Conservation (phyloP, 2,113 vertebrate species). For the Harpagus bidentatus region DNA sequence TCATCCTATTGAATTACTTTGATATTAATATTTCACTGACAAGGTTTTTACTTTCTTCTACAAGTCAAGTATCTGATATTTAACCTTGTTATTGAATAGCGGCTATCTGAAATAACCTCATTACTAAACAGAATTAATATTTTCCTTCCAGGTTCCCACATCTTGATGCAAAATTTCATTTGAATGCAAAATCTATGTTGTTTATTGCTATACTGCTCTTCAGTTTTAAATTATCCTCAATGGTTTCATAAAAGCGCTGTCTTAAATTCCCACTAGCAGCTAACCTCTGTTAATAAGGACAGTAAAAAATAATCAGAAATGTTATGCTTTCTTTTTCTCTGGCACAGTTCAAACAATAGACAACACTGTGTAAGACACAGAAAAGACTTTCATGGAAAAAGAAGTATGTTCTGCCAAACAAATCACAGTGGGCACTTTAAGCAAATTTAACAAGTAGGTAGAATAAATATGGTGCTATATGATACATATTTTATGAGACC, state of each 20-base stretch:
- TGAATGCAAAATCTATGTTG: not conserved
- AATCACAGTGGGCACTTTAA: conserved; percentile 40
- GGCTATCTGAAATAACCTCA: not conserved
- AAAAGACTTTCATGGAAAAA: not conserved
- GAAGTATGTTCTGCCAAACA: not conserved
- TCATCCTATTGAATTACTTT: not conserved
- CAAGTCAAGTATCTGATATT: not conserved
- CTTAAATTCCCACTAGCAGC: not conserved
- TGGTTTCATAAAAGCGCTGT: not conserved
- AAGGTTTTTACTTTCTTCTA: not conserved
- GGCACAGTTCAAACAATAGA: not conserved
- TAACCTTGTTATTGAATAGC: not conserved
- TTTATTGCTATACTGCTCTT: not conserved
- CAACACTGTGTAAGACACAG: not conserved
- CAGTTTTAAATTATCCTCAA: not conserved
- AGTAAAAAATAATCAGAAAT: not conserved
- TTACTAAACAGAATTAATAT: not conserved
- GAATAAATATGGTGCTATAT: conserved; percentile 42
- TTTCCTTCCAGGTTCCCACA: not conserved
- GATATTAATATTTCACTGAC: not conserved
- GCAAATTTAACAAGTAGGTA: conserved; percentile 37
- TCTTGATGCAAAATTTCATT: not conserved
- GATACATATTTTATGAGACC: conserved; percentile 54
- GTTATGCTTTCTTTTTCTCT: not conserved
- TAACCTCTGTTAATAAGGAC: not conserved